Conservation (phyloP, 2,797 vertebrate genomes). For the Sebastes alutus region DNA sequence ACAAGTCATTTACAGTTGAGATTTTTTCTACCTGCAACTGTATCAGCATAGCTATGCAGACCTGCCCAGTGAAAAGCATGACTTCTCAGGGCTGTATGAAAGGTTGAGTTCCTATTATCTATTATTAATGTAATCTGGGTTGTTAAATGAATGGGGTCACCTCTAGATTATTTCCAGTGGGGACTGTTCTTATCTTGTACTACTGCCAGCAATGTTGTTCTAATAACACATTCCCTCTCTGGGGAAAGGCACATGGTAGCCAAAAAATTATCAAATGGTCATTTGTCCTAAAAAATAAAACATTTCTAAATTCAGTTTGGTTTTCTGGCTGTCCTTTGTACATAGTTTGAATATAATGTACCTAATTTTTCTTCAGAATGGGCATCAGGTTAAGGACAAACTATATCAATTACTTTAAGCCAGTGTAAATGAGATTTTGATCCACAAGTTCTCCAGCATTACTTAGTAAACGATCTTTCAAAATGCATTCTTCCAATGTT, state of each 20-base stretch:
- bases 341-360: not conserved
- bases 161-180: not conserved
- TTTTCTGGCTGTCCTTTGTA: slow-evolving; percentile 25
- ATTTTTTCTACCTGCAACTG: not conserved
- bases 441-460: no score
- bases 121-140: not conserved
- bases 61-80: not conserved
- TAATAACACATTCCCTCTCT: not conserved
- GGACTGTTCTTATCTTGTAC: not conserved
- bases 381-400: not conserved
- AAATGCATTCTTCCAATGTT: not conserved
- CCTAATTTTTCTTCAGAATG: rapidly evolving
- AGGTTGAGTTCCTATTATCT: not conserved
- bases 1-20: not conserved
- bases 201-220: not conserved
- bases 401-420: not conserved
- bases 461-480: rapidly evolving
- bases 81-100: not conserved
- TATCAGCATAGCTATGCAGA: not conserved
- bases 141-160: not conserved
- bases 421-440: not conserved
- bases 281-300: slow-evolving; percentile 34
- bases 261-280: not conserved
- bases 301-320: not conserved
- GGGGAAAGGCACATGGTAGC: no score